phyloP scores from a whole-genome alignment of 2,797 vertebrate species.

The Amazona ochrocephala region DNA sequence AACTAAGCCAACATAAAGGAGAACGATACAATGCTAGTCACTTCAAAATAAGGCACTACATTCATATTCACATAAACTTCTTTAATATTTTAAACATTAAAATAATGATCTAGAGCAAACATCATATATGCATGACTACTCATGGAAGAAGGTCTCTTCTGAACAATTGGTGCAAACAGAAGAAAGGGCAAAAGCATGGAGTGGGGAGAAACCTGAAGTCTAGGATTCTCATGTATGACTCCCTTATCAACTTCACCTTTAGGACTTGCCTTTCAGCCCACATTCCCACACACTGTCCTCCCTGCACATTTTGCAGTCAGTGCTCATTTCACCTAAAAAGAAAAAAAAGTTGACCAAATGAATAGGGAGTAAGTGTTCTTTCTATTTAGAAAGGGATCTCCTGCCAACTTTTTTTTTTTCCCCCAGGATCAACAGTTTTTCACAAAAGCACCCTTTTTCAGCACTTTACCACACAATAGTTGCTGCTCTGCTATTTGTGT shows the following conservation, averaged over 20 bases:
- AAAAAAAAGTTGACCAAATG: background rate
- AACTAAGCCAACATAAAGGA: background rate
- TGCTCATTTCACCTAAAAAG: background rate
- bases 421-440: background rate
- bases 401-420: background rate
- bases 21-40: background rate
- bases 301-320: background rate
- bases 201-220: background rate
- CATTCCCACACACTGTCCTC: background rate
- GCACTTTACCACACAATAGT: background rate
- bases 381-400: background rate
- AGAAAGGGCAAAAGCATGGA: background rate
- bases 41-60: background rate
- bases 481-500: background rate
- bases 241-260: background rate
- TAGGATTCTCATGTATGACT: background rate
- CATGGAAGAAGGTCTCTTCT: background rate
- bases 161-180: accelerated
- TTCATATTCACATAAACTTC: background rate
- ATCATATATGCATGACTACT: background rate
- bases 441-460: conserved; percentile 16
- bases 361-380: background rate
- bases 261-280: background rate
- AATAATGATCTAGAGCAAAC: background rate
- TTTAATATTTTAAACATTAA: background rate